A percentile compares a stretch with the other conserved stretches of the same genome.
These are phyloP conservation scores for Coregonus clupeaformis DNA, from an alignment of 2,113 vertebrate species.

Conservation along the genomic window DNA sequence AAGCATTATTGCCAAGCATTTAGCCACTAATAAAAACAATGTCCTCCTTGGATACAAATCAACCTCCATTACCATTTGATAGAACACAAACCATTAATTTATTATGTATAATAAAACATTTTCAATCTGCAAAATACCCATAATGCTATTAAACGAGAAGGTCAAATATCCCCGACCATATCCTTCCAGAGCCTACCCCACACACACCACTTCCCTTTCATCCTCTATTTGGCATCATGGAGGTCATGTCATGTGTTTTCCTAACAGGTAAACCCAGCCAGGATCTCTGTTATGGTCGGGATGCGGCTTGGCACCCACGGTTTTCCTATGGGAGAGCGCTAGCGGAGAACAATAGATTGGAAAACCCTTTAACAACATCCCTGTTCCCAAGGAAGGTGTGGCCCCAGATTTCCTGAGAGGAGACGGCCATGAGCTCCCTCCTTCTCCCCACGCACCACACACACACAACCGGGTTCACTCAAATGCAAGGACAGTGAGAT, in stretches of 20 bases:
- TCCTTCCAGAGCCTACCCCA: neutral
- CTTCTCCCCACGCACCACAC: no score
- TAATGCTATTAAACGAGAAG: neutral
- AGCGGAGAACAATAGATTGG: conserved; percentile 65
- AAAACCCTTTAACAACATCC: conserved; percentile 59
- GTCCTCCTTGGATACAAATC: no score
- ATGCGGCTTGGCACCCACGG: conserved; percentile 3
- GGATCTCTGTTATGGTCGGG: neutral
- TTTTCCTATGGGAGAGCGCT: conserved; percentile 30
- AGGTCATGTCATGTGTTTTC: conserved; percentile 37
- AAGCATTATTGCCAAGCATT: no score
- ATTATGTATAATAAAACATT: neutral
- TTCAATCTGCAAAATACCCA: neutral
- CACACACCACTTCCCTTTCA: neutral
- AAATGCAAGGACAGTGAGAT: no score
- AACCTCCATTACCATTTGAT: no score
- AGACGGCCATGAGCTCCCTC: conserved; percentile 19
- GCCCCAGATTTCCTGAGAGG: conserved; percentile 33
- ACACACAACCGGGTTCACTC: no score
- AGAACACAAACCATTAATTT: no score
- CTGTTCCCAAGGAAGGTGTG: conserved; percentile 63
- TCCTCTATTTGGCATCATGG: neutral
- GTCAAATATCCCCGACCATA: neutral
- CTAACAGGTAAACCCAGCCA: conserved; percentile 42
- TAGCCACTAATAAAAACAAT: no score